phyloP scores from a whole-genome alignment of 2,113 vertebrate genomes.

The Cochlearius cochlearius region DNA sequence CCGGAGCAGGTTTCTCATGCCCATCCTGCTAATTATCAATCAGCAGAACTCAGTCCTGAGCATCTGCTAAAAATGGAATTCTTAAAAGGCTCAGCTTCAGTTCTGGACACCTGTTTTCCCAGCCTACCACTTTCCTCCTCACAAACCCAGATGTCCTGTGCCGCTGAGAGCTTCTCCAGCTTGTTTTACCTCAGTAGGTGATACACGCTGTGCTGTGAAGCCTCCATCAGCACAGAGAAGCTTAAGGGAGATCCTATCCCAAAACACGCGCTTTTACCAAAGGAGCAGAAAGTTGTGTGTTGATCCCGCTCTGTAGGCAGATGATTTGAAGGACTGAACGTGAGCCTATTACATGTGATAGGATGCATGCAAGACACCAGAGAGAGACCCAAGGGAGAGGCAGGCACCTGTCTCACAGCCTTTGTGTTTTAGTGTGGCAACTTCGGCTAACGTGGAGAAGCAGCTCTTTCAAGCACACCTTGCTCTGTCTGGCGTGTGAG shows the following conservation, averaged over 20 bases:
- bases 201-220: background rate
- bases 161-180: background rate
- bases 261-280: background rate
- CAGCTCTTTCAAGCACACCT: background rate
- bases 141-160: background rate
- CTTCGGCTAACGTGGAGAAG: background rate
- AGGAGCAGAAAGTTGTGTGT: background rate
- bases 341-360: background rate
- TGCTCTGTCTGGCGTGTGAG: background rate
- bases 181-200: background rate
- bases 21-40: background rate
- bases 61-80: background rate
- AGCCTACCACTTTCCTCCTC: background rate
- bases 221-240: background rate
- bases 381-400: background rate
- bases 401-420: background rate
- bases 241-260: background rate
- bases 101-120: constrained; percentile 29
- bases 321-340: background rate
- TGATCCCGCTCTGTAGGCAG: background rate
- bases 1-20: background rate
- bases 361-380: background rate
- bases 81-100: background rate
- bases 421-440: background rate
- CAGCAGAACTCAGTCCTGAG: background rate